Conservation (phyloP, 2,113 vertebrate genomes). For the Porphyrio hochstetteri region DNA sequence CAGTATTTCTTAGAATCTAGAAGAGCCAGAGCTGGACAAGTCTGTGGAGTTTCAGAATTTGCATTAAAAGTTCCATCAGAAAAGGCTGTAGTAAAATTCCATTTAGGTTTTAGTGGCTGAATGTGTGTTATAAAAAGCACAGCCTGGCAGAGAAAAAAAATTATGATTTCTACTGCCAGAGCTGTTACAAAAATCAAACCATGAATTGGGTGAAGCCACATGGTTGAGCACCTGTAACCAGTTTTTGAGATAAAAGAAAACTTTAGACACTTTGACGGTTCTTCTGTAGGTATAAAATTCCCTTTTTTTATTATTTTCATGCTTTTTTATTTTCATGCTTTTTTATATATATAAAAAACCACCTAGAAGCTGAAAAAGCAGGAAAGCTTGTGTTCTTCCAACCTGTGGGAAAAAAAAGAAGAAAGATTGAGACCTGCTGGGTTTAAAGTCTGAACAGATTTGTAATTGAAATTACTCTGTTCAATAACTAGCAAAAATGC, state of each 20-base stretch:
- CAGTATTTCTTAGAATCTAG: background rate
- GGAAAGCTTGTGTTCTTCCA: background rate
- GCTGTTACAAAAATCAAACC: conserved; percentile 30
- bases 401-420: background rate
- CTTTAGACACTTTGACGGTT: background rate
- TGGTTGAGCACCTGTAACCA: background rate
- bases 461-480: background rate
- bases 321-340: background rate
- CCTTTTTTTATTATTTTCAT: background rate
- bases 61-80: background rate
- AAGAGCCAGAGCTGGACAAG: background rate
- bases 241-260: conserved; percentile 27
- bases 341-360: background rate
- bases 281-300: background rate
- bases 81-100: background rate
- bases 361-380: background rate
- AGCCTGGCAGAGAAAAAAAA: conserved; percentile 7
- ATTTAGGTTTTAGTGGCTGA: conserved; percentile 4
- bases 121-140: conserved; percentile 11
- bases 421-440: background rate
- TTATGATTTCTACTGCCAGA: background rate
- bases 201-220: conserved; percentile 17
- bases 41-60: background rate
- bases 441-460: background rate
- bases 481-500: background rate